Evolutionary conservation across 2,797 vertebrate genomes (phyloP), one percentile per base, ranked within the genome.

Genomic region (Pristis pectinata): DNA sequence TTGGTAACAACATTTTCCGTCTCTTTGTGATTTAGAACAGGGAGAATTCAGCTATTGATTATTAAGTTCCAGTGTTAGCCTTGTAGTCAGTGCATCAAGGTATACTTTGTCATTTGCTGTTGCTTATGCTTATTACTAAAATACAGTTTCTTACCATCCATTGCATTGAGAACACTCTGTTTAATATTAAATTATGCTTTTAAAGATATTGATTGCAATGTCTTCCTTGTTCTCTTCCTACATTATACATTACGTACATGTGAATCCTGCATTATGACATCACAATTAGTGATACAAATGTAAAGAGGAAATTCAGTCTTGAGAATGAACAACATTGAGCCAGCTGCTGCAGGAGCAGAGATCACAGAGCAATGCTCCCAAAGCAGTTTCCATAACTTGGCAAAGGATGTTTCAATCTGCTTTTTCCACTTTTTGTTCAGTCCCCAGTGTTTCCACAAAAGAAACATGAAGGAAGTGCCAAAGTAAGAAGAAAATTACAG

Each of bases 41-140:
- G n/a, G 30, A 13, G 10, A 92, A 70, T 92, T 41, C n/a, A 92
- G 1, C 2, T 44, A 70, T 67, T 67, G 17, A 24, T 92, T 64
- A 8, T 44, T 93, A 44, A 41, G 19, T 70, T 44, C n/a, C 27
- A 11, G 22, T 93, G 8, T 93, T 41, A 67, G 10, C 27, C 89
- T 91, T 91, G 37, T 92, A 24, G n/a, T 87, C 53, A 34, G 49
- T 87, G 49, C 89, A 70, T 64, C 89, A 92, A 37, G 37, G 89
- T 85, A 15, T 92, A 27, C 37, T 70, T 61, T 91, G n/a, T 91
- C 34, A 91, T 53, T 41, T 80, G 77, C 17, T 91, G 59, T 91
- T n/a, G 3, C n/a, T 37, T 22, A 13, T 67, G 87, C 64, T 64
- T 91, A 61, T 61, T 41, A n/a, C 87, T 67, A 37, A 67, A n/a